Percentiles rank a stretch among this genome's conserved stretches.
Conservation (phyloP, 2,113 vertebrate genomes). For the Stigmatopora argus region DNA sequence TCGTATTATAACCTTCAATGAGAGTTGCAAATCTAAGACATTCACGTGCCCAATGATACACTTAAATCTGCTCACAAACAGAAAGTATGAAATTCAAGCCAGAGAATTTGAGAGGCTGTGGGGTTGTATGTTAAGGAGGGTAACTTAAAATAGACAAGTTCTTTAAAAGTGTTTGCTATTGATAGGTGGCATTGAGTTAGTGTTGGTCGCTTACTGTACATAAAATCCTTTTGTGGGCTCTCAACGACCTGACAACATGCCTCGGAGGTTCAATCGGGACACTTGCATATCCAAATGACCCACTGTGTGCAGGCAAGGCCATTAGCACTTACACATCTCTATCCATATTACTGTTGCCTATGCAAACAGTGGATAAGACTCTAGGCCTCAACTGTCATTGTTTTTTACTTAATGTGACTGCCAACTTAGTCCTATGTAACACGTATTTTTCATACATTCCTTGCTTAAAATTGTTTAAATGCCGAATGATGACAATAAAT, state of each 20-base stretch:
- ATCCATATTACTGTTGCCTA: not conserved
- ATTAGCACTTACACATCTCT: not conserved
- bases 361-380: not conserved
- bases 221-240: not conserved
- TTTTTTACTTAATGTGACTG: not conserved
- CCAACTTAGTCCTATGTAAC: not conserved
- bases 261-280: not conserved
- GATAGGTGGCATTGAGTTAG: constrained; percentile 32
- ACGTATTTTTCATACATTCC: not conserved
- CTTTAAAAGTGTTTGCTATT: constrained; percentile 55
- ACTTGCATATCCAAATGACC: not conserved
- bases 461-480: not conserved
- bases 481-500: not conserved
- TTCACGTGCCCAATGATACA: constrained; percentile 11
- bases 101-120: constrained; percentile 4
- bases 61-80: constrained; percentile 11
- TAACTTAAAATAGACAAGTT: constrained; percentile 51
- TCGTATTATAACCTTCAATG: constrained; percentile 32
- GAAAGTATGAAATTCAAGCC: constrained; percentile 28
- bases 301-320: not conserved
- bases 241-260: not conserved
- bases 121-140: constrained; percentile 10
- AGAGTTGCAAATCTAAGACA: constrained; percentile 5
- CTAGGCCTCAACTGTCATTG: not conserved
- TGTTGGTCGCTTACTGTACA: constrained; percentile 35